Evolutionary conservation across 1,140 invertebrate species (phyloP), one percentile per base, ranked within the genome.

Genomic region (Potamilus streckersoni): DNA sequence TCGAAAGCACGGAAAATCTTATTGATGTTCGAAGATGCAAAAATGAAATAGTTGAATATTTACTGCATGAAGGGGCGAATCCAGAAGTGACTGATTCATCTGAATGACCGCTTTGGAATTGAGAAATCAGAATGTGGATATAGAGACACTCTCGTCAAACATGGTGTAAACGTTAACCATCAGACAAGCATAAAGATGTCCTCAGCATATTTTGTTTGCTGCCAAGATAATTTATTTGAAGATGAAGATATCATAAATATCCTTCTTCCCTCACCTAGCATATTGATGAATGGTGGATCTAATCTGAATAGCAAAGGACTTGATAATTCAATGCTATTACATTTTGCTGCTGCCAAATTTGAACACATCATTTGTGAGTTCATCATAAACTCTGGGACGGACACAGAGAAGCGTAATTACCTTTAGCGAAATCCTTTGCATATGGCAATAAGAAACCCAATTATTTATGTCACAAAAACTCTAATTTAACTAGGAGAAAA

Each of bases 31-130:
- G 38, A 49, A 4, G 5, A 49, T 49, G 38, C 11, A 16, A 20
- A 16, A 20, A 5, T 5, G 16, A 15, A 58, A 27, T 69, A 20
- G 68, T 49, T 14, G 31, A 68, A 60, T 74, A 68, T 57, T 69
- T 74, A 23, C 58, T 74, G 31, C 4, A 68, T 16, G 69, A 62
- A 16, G 73, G 73, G 0, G 65, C 73, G n/a, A 27, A 74, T 69
- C 73, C 73, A 27, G 62, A 74, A 14, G 61, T 68, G 19, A 67
- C 17, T 16, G 73, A 74, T 27, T 16, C n/a, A 4, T 19, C 55
- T 20, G 73, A 17, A 67, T 56, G 19, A 57, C 64, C 16, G 58
- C 65, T 58, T 15, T 61, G 20, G 56, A 66, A 20, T 56, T 38
- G 13, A 8, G n/a, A n/a, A 31, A 56, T 38, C 66, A 69, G 31